A percentile compares a stretch with the other conserved stretches of the same genome.
Conservation (phyloP, 2,888 invertebrate genomes). For the Aelia acuminata region DNA sequence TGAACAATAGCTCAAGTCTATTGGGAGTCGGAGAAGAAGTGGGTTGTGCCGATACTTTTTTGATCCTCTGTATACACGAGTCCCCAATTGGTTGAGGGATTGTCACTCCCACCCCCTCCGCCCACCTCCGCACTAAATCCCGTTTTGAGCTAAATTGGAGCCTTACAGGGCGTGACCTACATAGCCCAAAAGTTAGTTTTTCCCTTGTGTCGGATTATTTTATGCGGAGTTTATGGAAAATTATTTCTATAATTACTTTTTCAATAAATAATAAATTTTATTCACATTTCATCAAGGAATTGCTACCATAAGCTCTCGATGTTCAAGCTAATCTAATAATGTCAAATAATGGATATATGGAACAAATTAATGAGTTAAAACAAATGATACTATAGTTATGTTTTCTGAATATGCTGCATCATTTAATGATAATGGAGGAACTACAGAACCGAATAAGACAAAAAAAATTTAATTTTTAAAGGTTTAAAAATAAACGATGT, state of each 20-base stretch:
- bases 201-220: not conserved
- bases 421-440: too few species aligned
- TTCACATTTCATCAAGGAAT: not conserved
- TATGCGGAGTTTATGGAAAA: not conserved
- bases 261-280: constrained; percentile 14
- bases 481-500: too few species aligned
- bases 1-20: too few species aligned
- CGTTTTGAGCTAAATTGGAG: not conserved
- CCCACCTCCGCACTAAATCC: not conserved
- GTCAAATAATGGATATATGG: not conserved
- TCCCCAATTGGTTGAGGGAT: not conserved
- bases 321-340: not conserved
- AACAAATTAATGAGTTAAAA: too few species aligned
- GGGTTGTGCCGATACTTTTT: too few species aligned
- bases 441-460: too few species aligned
- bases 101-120: not conserved
- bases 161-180: not conserved
- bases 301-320: not conserved
- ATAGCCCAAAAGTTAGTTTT: not conserved
- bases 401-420: too few species aligned
- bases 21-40: too few species aligned
- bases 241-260: not conserved
- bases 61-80: not conserved
- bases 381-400: too few species aligned
- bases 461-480: too few species aligned